phyloP scores from a whole-genome alignment of 1,140 invertebrate species.

The Zeugodacus cucurbitae region DNA sequence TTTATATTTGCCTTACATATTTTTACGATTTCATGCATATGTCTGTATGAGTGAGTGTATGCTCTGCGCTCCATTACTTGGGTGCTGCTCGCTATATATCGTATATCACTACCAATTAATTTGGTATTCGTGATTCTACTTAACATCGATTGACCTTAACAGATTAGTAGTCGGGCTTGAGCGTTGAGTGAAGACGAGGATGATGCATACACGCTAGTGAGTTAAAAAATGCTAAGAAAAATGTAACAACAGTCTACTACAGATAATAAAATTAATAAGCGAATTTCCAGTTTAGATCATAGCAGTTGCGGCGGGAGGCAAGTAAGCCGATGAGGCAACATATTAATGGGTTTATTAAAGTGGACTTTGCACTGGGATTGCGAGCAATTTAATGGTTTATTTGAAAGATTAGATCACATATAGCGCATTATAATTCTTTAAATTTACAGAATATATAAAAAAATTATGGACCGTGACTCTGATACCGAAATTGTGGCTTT shows the following conservation, averaged over 20 bases:
- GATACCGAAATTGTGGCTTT: not conserved
- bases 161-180: conserved; percentile 56
- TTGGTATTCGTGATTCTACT: conserved; percentile 67
- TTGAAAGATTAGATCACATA: not conserved
- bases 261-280: not conserved
- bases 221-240: not conserved
- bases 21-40: not conserved
- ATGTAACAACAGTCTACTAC: not conserved
- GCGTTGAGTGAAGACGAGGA: not conserved
- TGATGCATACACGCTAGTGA: not conserved
- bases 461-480: not conserved
- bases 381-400: not conserved
- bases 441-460: no score
- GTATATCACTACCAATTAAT: conserved; percentile 40
- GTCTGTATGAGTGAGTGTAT: not conserved
- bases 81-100: not conserved
- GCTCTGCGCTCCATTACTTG: not conserved
- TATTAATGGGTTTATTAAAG: no score
- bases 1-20: not conserved
- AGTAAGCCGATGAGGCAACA: not conserved
- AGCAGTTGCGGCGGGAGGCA: no score
- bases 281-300: conserved; percentile 13
- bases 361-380: no score
- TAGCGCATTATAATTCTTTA: no score
- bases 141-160: conserved; percentile 66